Base-by-base conservation (phyloP, 1,140 invertebrate genomes). In the Heliconius nattereri region DNA sequence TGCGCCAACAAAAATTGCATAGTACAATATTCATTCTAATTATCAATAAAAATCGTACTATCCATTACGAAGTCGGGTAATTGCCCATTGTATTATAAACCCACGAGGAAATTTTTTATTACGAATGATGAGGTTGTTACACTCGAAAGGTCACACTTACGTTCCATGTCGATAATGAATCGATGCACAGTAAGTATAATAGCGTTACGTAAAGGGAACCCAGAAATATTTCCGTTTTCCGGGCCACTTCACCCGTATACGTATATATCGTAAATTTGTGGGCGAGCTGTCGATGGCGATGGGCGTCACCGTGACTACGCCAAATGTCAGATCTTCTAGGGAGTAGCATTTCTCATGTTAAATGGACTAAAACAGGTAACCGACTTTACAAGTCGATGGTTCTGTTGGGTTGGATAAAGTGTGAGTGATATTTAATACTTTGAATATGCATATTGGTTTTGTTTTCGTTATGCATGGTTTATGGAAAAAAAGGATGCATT, bases 261-360 rank as follows among this genome's bases (percentile, higher is more conserved):
- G 86, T 91, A 91, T 91, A 91, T 91, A 89, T 86, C 83, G 74
- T 83, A 92, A 93, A 79, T 92, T 93, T 85, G 83, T 75, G 85
- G 85, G 89, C 90, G 87, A 89, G 89, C 81, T 81, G 74, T 75
- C 57, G 75, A 70, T 52, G 81, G 89, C 66, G 75, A 70, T 57
- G 81, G 89, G 86, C 89, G 92, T 89, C 90, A 85, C 85, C 80
- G 84, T 86, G 90, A 89, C 89, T 81, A 35, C 83, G 85, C 81
- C 81, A 76, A 84, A 83, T 85, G 84, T 87, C 78, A 75, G 83
- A 83, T 88, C 76, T 80, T 57, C 70, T 40, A 77, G 75, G 45
- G 78, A 86, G 86, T 83, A 81, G 73, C 81, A 84, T 86, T 81
- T 85, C 81, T 86, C 85, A 81, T 85, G 84, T 86, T 86, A 84